A percentile compares a stretch with the other conserved stretches of the same genome.
phyloP scores from a whole-genome alignment of 2,888 invertebrate genomes.

The Flexamia atlantica region DNA sequence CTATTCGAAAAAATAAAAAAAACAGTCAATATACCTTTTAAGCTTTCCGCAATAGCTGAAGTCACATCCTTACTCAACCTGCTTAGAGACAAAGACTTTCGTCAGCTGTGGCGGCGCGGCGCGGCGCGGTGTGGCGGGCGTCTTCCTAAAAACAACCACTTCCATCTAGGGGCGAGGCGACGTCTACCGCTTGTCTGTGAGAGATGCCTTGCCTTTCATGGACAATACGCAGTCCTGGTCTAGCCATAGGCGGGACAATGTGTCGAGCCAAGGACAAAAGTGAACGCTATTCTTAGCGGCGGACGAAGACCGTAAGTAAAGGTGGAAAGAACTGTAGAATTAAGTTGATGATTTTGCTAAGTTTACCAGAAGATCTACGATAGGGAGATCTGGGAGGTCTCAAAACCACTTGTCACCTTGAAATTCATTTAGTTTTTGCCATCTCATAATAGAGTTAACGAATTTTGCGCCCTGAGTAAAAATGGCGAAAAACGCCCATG shows the following conservation, averaged over 20 bases:
- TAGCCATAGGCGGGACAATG: conserved; percentile 1
- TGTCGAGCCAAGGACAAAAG: conserved; percentile 25
- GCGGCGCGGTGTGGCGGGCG: neutral
- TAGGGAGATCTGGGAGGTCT: too few species aligned
- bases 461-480: too few species aligned
- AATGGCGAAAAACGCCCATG: too few species aligned
- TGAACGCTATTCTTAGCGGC: neutral
- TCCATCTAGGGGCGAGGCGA: conserved; percentile 10
- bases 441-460: too few species aligned
- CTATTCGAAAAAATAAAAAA: too few species aligned
- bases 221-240: neutral
- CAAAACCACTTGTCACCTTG: too few species aligned
- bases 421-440: too few species aligned
- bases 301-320: neutral
- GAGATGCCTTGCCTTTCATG: conserved; percentile 42
- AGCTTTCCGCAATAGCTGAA: too few species aligned
- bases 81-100: neutral
- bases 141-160: conserved; percentile 22
- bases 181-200: conserved; percentile 28
- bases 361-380: too few species aligned
- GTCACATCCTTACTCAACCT: too few species aligned
- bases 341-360: too few species aligned
- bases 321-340: neutral
- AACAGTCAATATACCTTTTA: too few species aligned
- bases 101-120: neutral